These are phyloP conservation scores for Heliocidaris erythrogramma DNA, from an alignment of 35 echinoderm and acorn worm species.

Conservation along the genomic window DNA sequence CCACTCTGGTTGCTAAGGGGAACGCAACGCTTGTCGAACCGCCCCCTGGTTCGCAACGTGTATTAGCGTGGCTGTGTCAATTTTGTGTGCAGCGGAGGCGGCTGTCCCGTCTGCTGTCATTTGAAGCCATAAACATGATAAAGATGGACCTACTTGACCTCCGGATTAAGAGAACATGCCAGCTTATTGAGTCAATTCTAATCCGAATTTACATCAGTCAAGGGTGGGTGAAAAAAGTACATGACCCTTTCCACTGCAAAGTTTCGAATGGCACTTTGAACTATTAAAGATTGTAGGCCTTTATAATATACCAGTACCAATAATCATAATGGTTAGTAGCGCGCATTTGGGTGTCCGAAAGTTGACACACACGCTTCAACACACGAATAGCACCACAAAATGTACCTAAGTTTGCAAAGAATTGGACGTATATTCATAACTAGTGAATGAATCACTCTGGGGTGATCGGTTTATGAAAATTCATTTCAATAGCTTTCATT, in stretches of 20 bases:
- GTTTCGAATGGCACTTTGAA: background rate
- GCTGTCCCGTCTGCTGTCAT: background rate
- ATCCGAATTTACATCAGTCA: background rate
- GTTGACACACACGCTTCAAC: too few relatives aligned
- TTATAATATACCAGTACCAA: background rate
- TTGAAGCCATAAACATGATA: background rate
- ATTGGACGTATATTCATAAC: too few relatives aligned
- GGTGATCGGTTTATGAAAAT: too few relatives aligned
- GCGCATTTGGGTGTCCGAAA: too few relatives aligned
- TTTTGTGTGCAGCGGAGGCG: background rate
- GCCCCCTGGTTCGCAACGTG: background rate
- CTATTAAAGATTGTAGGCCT: too few relatives aligned
- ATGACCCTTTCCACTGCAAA: background rate
- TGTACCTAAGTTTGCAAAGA: too few relatives aligned
- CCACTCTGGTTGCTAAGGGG: background rate
- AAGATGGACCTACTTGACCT: background rate
- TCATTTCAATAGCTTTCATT: too few relatives aligned
- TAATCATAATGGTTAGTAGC: too few relatives aligned
- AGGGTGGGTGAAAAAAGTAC: background rate
- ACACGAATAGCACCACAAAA: too few relatives aligned
- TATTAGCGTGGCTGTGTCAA: background rate
- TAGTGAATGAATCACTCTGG: too few relatives aligned
- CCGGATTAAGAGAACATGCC: background rate
- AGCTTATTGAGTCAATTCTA: background rate
- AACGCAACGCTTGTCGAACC: background rate